phyloP scores from a whole-genome alignment of 2,797 vertebrate species.

The Melanotaenia pygmaea region DNA sequence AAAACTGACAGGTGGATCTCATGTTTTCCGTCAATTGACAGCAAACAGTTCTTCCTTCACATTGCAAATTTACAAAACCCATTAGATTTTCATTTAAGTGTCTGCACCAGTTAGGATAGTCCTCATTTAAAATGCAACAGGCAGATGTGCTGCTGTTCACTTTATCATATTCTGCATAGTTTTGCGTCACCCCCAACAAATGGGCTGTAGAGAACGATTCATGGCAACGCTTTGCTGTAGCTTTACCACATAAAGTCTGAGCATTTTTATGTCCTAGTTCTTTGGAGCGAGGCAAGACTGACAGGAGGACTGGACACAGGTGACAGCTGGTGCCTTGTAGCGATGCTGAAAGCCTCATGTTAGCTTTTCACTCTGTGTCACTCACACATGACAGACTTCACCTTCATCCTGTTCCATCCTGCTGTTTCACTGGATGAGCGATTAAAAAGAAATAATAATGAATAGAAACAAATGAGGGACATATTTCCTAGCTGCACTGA shows the following conservation, averaged over 20 bases:
- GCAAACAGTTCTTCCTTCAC: not conserved
- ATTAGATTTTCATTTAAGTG: not conserved
- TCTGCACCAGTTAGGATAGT: not conserved
- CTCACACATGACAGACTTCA: not conserved
- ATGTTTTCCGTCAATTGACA: no score
- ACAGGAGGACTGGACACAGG: not conserved
- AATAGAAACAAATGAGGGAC: not conserved
- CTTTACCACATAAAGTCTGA: not conserved
- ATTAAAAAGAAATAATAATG: not conserved
- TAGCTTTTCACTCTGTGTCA: not conserved
- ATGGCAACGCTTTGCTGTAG: not conserved
- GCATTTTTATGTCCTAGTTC: not conserved
- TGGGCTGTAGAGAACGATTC: not conserved
- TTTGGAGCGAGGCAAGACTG: not conserved
- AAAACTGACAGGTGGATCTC: not conserved
- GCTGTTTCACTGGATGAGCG: not conserved
- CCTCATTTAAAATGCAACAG: not conserved
- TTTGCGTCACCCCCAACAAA: not conserved
- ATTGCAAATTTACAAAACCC: not conserved
- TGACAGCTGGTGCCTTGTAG: not conserved
- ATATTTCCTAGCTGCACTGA: not conserved
- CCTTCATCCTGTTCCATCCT: not conserved
- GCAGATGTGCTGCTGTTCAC: not conserved
- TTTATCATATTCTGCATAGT: not conserved
- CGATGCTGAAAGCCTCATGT: not conserved